A percentile compares a stretch with the other conserved stretches of the same genome.
Conservation (phyloP, 2,888 invertebrate species). For the Scaptomyza parva region DNA sequence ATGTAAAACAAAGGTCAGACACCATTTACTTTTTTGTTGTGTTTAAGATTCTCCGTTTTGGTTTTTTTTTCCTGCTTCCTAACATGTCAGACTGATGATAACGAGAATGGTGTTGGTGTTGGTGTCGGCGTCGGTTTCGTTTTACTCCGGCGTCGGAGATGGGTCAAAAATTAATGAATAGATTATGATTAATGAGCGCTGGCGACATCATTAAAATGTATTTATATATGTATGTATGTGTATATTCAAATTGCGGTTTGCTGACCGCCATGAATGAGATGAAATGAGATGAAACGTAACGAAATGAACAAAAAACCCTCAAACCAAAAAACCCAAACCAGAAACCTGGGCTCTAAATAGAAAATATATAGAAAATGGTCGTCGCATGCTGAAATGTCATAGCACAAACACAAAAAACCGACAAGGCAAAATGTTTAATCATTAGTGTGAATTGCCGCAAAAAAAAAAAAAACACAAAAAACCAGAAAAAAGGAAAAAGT, state of each 20-base stretch:
- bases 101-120: not conserved
- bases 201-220: constrained; percentile 80
- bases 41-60: constrained; percentile 31
- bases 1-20: constrained; percentile 67
- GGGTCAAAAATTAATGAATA: constrained; percentile 76
- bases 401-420: constrained; percentile 58
- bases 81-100: constrained; percentile 59
- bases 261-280: constrained; percentile 56
- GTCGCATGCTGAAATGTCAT: constrained; percentile 62
- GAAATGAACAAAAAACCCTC: constrained; percentile 25
- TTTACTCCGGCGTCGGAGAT: constrained; percentile 9
- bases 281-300: too few relatives aligned
- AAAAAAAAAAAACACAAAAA: too few relatives aligned
- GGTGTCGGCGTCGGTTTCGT: too few relatives aligned
- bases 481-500: too few relatives aligned
- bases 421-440: constrained; percentile 68
- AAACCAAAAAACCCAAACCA: not conserved
- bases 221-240: constrained; percentile 27
- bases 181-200: constrained; percentile 77
- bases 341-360: constrained; percentile 37
- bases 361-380: too few relatives aligned
- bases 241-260: constrained; percentile 77
- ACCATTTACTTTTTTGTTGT: constrained; percentile 59
- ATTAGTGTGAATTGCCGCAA: constrained; percentile 78
- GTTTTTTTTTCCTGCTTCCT: not conserved